Conservation (phyloP, 2,888 invertebrate genomes). For the Nezara viridula region DNA sequence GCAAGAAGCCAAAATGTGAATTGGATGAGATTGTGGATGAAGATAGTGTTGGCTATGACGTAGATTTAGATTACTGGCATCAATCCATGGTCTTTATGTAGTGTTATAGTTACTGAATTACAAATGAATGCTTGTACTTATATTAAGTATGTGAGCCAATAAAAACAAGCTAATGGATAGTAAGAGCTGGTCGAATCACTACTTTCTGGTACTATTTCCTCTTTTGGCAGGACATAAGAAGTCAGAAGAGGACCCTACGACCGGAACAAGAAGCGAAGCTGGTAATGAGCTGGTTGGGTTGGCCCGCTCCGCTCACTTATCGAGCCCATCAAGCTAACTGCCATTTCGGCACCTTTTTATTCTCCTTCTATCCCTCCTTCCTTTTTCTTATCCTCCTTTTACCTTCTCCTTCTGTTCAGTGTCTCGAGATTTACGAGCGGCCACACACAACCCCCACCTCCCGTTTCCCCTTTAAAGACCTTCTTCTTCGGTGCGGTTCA, state of each 20-base stretch:
- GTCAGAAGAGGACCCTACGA: neutral
- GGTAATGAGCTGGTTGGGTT: neutral
- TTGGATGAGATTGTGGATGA: no score
- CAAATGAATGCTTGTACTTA: no score
- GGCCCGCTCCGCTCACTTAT: neutral
- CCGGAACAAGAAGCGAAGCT: neutral
- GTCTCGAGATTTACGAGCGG: constrained; percentile 36
- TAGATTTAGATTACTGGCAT: no score
- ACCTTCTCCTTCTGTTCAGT: neutral
- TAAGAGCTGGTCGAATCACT: no score
- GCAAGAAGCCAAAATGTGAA: no score
- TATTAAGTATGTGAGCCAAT: no score
- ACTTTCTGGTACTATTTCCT: no score
- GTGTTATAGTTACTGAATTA: no score
- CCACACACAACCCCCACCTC: constrained; percentile 12
- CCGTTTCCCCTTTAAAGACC: neutral
- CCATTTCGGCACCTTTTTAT: constrained; percentile 25
- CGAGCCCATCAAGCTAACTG: constrained; percentile 12
- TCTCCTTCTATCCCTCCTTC: neutral
- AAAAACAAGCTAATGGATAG: no score
- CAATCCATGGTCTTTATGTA: no score
- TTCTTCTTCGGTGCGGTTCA: constrained; percentile 6
- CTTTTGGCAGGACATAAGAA: neutral
- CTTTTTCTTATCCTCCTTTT: neutral
- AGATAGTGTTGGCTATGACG: no score